phyloP scores from a whole-genome alignment of 2,113 vertebrate species.

The Mormoops blainvillei region DNA sequence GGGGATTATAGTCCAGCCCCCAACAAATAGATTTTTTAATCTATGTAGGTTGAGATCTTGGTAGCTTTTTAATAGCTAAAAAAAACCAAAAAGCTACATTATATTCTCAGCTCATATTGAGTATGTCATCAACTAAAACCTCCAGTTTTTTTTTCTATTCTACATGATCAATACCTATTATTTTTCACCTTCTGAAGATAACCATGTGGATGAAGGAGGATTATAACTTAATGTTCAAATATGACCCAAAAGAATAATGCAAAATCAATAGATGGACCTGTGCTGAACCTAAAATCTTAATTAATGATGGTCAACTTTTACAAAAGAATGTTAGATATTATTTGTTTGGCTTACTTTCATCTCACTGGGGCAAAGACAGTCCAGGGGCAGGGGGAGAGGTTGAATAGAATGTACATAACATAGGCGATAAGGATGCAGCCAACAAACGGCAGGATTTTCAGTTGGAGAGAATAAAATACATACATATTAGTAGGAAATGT shows the following conservation, averaged over 20 bases:
- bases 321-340: neutral
- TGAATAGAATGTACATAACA: neutral
- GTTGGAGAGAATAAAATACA: neutral
- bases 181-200: neutral
- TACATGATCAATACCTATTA: neutral
- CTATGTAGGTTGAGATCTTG: neutral
- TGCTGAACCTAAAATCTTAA: neutral
- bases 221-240: neutral
- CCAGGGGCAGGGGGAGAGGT: neutral
- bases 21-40: neutral
- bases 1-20: neutral
- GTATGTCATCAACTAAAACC: neutral
- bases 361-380: neutral
- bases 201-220: neutral
- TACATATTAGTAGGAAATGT: neutral
- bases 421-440: no score
- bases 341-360: neutral
- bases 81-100: neutral
- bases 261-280: neutral
- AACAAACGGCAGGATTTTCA: neutral
- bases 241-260: neutral
- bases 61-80: neutral
- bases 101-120: neutral
- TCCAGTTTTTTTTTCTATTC: neutral
- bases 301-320: neutral